These are phyloP conservation scores for Tupaia tana DNA, from an alignment of 2,113 vertebrate genomes.

Conservation along the genomic window DNA sequence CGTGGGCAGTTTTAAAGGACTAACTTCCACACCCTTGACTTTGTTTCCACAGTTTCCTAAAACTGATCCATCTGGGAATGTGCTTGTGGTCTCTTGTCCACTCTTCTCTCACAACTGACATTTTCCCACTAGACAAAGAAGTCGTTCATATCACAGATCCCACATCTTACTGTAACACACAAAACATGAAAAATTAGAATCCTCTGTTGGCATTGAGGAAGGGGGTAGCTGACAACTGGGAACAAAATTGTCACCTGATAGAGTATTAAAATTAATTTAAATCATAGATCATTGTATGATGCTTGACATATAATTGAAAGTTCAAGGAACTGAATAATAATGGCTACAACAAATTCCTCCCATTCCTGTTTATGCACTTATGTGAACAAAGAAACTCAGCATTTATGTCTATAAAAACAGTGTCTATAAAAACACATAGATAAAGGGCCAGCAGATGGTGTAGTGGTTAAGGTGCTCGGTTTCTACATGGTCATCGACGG, in stretches of 20 bases:
- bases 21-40: not conserved
- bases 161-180: not conserved
- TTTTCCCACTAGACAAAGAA: not conserved
- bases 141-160: not conserved
- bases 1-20: not conserved
- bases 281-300: not conserved
- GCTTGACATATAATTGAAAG: not conserved
- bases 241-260: not conserved
- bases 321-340: not conserved
- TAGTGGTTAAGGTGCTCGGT: too few relatives aligned
- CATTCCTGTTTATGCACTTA: constrained; percentile 27
- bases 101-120: not conserved
- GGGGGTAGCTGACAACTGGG: not conserved
- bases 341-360: not conserved
- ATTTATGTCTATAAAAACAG: not conserved
- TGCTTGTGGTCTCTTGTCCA: not conserved
- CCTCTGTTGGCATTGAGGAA: not conserved
- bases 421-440: not conserved
- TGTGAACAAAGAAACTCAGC: not conserved
- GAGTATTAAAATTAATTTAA: not conserved
- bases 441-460: too few relatives aligned
- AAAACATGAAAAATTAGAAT: constrained; percentile 5
- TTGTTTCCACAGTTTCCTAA: not conserved
- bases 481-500: too few relatives aligned
- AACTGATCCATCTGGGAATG: not conserved